Conservation (phyloP, 2,797 vertebrate species). For the Antennarius maculatus region DNA sequence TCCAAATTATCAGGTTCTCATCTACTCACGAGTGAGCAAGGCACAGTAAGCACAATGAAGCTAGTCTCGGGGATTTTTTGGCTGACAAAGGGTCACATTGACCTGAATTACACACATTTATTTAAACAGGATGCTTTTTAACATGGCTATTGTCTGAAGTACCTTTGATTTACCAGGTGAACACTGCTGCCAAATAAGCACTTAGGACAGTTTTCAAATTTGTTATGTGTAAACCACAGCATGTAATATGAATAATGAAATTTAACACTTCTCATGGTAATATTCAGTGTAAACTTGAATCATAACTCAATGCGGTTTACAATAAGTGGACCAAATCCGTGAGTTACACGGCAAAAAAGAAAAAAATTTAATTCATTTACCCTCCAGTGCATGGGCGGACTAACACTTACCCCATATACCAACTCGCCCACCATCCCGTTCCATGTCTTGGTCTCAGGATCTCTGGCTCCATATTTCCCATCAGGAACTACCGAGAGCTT, state of each 20-base stretch:
- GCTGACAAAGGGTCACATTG: not conserved
- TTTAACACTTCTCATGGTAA: not conserved
- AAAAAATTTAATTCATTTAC: not conserved
- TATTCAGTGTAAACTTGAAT: constrained; percentile 2
- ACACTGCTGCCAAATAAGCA: not conserved
- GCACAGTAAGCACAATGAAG: constrained; percentile 31
- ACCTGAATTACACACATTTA: not conserved
- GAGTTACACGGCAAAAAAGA: not conserved
- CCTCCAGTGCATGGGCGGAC: constrained; percentile 1
- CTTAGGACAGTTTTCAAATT: not conserved
- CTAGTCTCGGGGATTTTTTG: constrained; percentile 17
- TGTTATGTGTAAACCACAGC: not conserved
- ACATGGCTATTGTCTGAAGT: not conserved
- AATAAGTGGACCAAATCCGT: constrained; percentile 1
- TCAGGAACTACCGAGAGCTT: constrained; percentile 97
- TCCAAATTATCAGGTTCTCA: constrained; percentile 55
- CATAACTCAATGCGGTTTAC: not conserved
- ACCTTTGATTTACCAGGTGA: not conserved
- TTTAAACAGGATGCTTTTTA: not conserved
- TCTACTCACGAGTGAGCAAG: constrained; percentile 40
- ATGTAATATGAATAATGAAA: not conserved
- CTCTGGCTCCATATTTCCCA: constrained; percentile 97
- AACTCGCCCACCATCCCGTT: constrained; percentile 99
- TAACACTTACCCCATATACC: constrained; percentile 96
- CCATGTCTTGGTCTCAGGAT: constrained; percentile 98